A percentile compares a stretch with the other conserved stretches of the same genome.
These are phyloP conservation scores for Ptyas mucosa DNA, from an alignment of 2,113 vertebrate genomes.

Conservation along the genomic window DNA sequence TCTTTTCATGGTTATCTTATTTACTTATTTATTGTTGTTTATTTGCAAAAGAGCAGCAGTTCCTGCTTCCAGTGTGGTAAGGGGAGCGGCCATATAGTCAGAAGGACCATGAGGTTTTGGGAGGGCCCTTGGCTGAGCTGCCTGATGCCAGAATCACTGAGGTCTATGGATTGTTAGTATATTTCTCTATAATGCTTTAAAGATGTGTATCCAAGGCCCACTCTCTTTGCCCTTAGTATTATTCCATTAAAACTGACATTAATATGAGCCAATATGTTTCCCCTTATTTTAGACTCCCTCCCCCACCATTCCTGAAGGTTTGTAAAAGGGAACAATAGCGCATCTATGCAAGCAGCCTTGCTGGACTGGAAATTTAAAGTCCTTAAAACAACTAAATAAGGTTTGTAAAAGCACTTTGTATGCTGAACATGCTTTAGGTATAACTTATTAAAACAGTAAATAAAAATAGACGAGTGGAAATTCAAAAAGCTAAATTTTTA, in stretches of 20 bases:
- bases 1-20: not conserved
- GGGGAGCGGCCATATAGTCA: not conserved
- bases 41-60: not conserved
- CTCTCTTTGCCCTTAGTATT: not conserved
- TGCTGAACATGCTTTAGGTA: not conserved
- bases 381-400: conserved; percentile 2
- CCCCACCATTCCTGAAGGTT: not conserved
- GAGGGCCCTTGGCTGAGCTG: not conserved
- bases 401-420: conserved; percentile 6
- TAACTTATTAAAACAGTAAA: conserved; percentile 1
- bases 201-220: conserved; percentile 15
- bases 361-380: conserved; percentile 3
- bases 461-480: conserved; percentile 8
- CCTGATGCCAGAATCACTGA: not conserved
- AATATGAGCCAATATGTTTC: conserved; percentile 21
- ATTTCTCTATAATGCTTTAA: conserved; percentile 21
- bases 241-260: conserved; percentile 13
- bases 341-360: conserved; percentile 1
- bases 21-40: not conserved
- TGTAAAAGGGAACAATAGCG: conserved; percentile 1
- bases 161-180: not conserved
- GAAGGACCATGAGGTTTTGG: not conserved
- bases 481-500: conserved; percentile 1
- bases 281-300: not conserved
- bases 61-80: not conserved